These are phyloP conservation scores for Polypterus bichir DNA, from an alignment of 2,113 vertebrate genomes.

Conservation along the genomic window DNA sequence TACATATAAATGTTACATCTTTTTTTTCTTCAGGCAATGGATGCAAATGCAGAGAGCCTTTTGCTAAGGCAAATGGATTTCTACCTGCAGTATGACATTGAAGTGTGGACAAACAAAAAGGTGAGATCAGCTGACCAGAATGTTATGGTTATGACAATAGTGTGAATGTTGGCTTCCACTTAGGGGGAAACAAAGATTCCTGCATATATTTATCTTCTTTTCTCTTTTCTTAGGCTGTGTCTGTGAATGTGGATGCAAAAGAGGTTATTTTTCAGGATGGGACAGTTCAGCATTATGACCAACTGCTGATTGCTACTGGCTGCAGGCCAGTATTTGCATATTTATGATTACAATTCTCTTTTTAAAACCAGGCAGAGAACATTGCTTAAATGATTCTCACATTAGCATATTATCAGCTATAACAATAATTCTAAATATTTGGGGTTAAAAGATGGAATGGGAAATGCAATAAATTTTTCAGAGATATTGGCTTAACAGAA, in stretches of 20 bases:
- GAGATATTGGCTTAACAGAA: too few species aligned
- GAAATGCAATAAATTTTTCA: too few species aligned
- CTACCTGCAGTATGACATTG: slow-evolving; percentile 46
- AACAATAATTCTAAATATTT: too few species aligned
- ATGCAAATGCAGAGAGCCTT: slow-evolving; percentile 42
- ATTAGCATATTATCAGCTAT: too few species aligned
- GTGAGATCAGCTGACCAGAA: slow-evolving; percentile 21
- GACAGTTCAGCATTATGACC: slow-evolving; percentile 47
- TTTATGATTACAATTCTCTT: too few species aligned
- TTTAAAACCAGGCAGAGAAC: too few species aligned
- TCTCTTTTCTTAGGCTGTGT: slow-evolving; percentile 45
- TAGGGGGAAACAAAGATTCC: too few species aligned
- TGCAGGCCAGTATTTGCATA: slow-evolving; percentile 42
- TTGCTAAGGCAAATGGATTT: slow-evolving; percentile 60
- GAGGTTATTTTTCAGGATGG: slow-evolving; percentile 47
- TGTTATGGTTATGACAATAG: background rate
- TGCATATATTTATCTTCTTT: background rate
- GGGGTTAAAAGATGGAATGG: too few species aligned
- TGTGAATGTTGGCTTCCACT: background rate
- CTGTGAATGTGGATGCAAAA: slow-evolving; percentile 43
- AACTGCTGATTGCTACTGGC: slow-evolving; percentile 69
- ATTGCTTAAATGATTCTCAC: too few species aligned
- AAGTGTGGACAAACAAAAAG: slow-evolving; percentile 62
- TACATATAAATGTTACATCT: background rate
- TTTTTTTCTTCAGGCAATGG: slow-evolving; percentile 45